These are phyloP conservation scores for Catagonus wagneri DNA, from an alignment of 2,113 vertebrate species.

Conservation along the genomic window DNA sequence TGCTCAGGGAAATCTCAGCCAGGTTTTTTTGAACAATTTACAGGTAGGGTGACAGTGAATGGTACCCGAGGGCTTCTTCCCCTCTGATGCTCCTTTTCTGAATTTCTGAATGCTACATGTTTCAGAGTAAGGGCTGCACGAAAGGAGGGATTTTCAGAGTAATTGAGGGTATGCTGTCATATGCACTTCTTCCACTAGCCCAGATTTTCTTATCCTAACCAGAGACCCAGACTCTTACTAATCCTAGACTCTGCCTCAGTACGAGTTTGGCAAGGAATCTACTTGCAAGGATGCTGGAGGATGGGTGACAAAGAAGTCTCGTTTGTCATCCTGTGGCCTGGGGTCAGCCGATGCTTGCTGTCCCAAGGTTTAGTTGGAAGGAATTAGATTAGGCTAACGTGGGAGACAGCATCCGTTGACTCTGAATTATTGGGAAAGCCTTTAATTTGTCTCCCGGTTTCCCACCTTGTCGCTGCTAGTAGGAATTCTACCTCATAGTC, in stretches of 20 bases:
- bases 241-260: background rate
- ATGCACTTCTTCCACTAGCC: background rate
- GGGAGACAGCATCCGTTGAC: background rate
- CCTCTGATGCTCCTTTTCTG: slow-evolving; percentile 41
- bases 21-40: slow-evolving; percentile 28
- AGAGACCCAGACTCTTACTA: background rate
- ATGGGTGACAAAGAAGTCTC: background rate
- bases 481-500: background rate
- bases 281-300: background rate
- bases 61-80: background rate
- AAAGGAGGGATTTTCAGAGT: slow-evolving; percentile 21
- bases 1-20: background rate
- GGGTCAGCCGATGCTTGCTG: background rate
- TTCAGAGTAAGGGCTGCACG: background rate
- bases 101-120: slow-evolving; percentile 44
- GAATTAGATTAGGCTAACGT: background rate
- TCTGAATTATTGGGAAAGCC: background rate
- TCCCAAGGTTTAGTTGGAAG: background rate
- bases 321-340: background rate
- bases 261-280: background rate
- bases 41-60: background rate
- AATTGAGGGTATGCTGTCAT: background rate
- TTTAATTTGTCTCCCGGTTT: background rate
- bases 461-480: background rate
- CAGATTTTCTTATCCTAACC: background rate